Evolutionary conservation across 2,888 invertebrate genomes (phyloP).

Genomic region (Tenthredo mesomela): DNA sequence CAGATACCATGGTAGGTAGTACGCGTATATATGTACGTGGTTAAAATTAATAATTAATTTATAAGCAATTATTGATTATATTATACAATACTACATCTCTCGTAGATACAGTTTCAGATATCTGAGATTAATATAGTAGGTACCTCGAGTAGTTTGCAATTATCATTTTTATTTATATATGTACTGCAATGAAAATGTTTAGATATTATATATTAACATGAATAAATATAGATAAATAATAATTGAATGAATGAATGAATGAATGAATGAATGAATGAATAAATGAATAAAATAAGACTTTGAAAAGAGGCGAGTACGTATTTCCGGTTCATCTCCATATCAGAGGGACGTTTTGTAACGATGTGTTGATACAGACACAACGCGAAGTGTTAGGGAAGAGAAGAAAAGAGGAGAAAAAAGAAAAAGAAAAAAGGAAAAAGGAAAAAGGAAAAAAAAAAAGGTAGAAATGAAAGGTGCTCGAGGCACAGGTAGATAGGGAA

Average conservation of each 20-base stretch:
- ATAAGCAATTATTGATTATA: background rate
- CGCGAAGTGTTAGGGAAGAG: background rate
- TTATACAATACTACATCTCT: background rate
- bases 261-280: background rate
- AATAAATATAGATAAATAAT: background rate
- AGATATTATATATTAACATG: background rate
- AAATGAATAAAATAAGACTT: background rate
- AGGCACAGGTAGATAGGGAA: background rate
- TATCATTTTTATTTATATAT: too few species aligned
- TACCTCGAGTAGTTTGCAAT: too few species aligned
- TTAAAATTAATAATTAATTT: slow-evolving; percentile 24
- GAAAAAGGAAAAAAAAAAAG: background rate
- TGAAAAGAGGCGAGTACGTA: background rate
- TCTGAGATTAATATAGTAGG: too few species aligned
- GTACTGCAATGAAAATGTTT: too few species aligned
- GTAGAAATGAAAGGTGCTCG: background rate
- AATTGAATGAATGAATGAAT: background rate
- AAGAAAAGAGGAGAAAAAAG: background rate
- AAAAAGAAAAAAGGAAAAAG: background rate
- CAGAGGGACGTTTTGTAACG: slow-evolving; percentile 21
- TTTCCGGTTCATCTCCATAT: slow-evolving; percentile 9
- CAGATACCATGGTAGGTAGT: background rate
- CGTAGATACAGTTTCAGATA: too few species aligned
- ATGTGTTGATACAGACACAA: background rate
- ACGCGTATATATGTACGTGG: background rate